Percentiles rank a stretch among this genome's conserved stretches.
phyloP scores from a whole-genome alignment of 2,113 vertebrate species.

The Esox niger region DNA sequence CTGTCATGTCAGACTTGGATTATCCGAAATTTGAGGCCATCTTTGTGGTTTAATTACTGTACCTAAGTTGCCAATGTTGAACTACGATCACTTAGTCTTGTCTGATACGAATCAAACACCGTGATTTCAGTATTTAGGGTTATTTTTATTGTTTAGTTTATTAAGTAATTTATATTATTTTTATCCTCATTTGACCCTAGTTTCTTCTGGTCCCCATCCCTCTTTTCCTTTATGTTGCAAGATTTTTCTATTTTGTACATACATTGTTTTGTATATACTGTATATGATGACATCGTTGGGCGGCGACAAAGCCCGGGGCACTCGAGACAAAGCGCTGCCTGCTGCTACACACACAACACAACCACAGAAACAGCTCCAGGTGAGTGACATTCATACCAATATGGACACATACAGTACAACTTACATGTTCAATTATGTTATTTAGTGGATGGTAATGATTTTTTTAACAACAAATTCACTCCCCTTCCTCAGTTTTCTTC shows the following conservation, averaged over 20 bases:
- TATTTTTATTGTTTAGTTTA: too few relatives aligned
- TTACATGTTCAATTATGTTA: neutral
- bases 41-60: too few relatives aligned
- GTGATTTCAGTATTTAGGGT: too few relatives aligned
- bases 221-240: conserved; percentile 59
- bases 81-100: too few relatives aligned
- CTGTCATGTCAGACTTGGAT: too few relatives aligned
- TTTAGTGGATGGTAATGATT: neutral
- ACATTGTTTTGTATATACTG: conserved; percentile 99
- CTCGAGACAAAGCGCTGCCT: conserved; percentile 90
- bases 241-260: conserved; percentile 99
- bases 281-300: conserved; percentile 98
- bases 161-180: too few relatives aligned
- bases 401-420: neutral
- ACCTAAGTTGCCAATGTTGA: too few relatives aligned
- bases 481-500: neutral
- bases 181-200: too few relatives aligned
- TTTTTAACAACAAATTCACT: neutral
- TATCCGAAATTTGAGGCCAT: too few relatives aligned
- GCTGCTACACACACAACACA: conserved; percentile 80
- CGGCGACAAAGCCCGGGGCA: conserved; percentile 87
- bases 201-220: neutral
- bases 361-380: conserved; percentile 95
- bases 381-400: conserved; percentile 45
- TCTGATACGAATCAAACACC: too few relatives aligned